phyloP scores from a whole-genome alignment of 2,113 vertebrate genomes.

The Platysteira castanea region DNA sequence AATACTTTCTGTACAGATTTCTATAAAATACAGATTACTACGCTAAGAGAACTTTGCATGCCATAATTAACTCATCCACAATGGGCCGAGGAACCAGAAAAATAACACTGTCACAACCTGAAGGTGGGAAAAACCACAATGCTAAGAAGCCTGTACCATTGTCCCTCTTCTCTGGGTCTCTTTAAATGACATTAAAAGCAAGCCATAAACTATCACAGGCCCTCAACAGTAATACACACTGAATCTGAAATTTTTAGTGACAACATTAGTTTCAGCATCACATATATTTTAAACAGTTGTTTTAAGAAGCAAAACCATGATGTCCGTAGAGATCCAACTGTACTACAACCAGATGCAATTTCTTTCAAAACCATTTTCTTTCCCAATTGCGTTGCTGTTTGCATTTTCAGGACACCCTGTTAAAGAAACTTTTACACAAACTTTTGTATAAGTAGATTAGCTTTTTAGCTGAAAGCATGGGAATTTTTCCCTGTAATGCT shows the following conservation, averaged over 20 bases:
- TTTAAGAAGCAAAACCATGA: background rate
- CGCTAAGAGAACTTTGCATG: background rate
- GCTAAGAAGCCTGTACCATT: background rate
- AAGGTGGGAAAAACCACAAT: background rate
- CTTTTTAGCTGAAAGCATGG: background rate
- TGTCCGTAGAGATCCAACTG: background rate
- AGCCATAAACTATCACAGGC: background rate
- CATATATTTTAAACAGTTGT: background rate
- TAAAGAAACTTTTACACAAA: background rate
- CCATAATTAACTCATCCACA: background rate
- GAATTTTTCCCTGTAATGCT: fast-evolving
- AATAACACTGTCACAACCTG: background rate
- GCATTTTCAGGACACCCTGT: background rate
- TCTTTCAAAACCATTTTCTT: background rate
- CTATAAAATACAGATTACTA: background rate
- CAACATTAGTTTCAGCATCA: background rate
- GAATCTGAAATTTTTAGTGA: background rate
- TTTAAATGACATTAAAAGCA: background rate
- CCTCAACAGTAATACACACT: background rate
- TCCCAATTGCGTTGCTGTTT: background rate
- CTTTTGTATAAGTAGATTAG: background rate
- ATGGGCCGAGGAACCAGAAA: background rate
- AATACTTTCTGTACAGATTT: background rate
- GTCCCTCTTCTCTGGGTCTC: background rate
- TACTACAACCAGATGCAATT: background rate